Evolutionary conservation across 2,113 vertebrate genomes (phyloP), one percentile per base, ranked within the genome.

Genomic region (Onychostoma macrolepis): DNA sequence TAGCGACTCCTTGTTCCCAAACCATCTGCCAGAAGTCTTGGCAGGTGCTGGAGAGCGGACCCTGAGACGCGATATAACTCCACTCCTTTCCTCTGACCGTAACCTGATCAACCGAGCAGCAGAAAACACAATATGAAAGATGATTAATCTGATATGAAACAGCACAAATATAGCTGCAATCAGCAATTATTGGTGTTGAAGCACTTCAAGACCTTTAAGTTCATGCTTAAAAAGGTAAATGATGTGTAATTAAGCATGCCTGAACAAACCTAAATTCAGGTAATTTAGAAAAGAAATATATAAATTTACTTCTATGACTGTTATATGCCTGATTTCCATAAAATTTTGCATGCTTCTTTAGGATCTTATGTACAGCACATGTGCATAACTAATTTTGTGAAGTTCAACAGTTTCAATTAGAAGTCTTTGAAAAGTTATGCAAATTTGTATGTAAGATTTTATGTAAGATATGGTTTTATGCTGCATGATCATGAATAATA

Each of bases 21-120:
- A 99, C 96, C 98, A 99, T 98, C 94, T 99, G 98, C 98, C 98
- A 99, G 92, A 99, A 99, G 90, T 99, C 98, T 90, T 96, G 97
- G 88, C 98, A 99, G 0, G 98, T 99, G 78, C 96, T 96, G 21
- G 96, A 94, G 87, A 99, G 89, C 4, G 98, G 98, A 30, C 97
- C 98, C 92, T 99, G 98, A 0, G 97, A 96, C 83, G 97, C 97
- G 71, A 99, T 98, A 85, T 99, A 99, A 93, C 95, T 97, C 98
- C 98, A 99, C 86, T 99, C 97, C 21, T 96, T 95, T 43, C 97
- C 96, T 2, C 96, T 93, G 21, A 98, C 95, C 61, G 95, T 96
- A 56, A 98, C 87, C 98, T 99, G 36, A 10, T 80, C 86, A 87
- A 77, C 28, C 5, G 80, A 58, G 63, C n/a, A 33, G 83, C 38